Evolutionary conservation across 2,888 invertebrate species (phyloP).

Genomic region (Apamea monoglypha): DNA sequence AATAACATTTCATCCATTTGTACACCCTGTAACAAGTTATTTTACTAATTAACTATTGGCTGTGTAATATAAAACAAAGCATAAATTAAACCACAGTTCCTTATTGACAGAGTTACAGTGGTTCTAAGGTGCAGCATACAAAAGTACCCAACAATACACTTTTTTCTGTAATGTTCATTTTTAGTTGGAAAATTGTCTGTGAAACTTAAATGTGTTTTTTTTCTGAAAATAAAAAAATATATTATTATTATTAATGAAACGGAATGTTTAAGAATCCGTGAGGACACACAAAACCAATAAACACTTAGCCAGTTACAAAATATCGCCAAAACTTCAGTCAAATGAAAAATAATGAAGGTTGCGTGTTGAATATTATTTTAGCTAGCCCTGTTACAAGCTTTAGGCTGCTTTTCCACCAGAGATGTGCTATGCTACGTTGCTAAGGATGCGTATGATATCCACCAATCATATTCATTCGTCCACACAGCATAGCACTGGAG

Average conservation of each 20-base stretch:
- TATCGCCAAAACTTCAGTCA: not conserved
- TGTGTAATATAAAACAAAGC: too few relatives aligned
- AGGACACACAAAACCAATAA: not conserved
- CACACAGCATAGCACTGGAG: too few relatives aligned
- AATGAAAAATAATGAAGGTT: not conserved
- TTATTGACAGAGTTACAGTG: not conserved
- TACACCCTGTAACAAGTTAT: constrained; percentile 58
- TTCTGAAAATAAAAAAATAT: too few relatives aligned
- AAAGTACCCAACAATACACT: not conserved
- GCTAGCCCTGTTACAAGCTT: not conserved
- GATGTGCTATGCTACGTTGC: too few relatives aligned
- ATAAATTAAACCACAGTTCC: not conserved
- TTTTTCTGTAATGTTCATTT: too few relatives aligned
- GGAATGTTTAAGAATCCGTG: not conserved
- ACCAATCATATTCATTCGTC: too few relatives aligned
- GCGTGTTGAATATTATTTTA: not conserved
- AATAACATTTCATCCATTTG: constrained; percentile 62
- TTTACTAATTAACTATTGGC: not conserved
- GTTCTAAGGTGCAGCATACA: not conserved
- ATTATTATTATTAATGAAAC: too few relatives aligned
- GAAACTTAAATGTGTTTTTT: too few relatives aligned
- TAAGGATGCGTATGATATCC: too few relatives aligned
- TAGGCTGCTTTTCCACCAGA: too few relatives aligned
- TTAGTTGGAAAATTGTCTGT: too few relatives aligned
- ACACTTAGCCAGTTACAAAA: not conserved